Conservation (phyloP, 1,140 invertebrate species). For the Arctopsyche grandis region DNA sequence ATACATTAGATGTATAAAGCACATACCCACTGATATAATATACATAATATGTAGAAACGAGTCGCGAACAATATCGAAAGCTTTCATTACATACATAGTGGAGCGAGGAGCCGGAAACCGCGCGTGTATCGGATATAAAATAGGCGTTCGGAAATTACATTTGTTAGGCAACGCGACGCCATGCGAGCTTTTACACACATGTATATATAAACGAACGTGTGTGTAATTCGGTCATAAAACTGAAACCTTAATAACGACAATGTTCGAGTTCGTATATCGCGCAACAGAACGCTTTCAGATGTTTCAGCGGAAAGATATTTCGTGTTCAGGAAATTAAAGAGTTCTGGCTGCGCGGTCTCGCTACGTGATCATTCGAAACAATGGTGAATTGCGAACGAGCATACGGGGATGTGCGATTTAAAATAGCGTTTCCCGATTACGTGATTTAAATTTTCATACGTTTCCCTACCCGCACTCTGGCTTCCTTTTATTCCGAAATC, state of each 20-base stretch:
- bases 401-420: no score
- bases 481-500: no score
- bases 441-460: no score
- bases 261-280: not conserved
- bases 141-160: constrained; percentile 53
- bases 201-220: not conserved
- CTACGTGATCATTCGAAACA: not conserved
- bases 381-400: no score
- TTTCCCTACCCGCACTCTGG: no score
- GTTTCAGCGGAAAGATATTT: constrained; percentile 48
- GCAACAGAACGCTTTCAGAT: constrained; percentile 41
- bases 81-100: constrained; percentile 32
- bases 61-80: constrained; percentile 9
- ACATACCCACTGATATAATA: no score
- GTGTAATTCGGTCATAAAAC: constrained; percentile 21
- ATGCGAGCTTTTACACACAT: not conserved
- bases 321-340: constrained; percentile 56
- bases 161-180: constrained; percentile 39
- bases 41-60: not conserved
- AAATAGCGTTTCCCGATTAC: no score
- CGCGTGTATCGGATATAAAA: constrained; percentile 54
- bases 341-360: constrained; percentile 34
- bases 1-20: no score
- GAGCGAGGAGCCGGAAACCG: constrained; percentile 28
- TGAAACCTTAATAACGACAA: constrained; percentile 30